These are phyloP conservation scores for Cactoblastis cactorum DNA, from an alignment of 2,888 invertebrate species.

Conservation along the genomic window DNA sequence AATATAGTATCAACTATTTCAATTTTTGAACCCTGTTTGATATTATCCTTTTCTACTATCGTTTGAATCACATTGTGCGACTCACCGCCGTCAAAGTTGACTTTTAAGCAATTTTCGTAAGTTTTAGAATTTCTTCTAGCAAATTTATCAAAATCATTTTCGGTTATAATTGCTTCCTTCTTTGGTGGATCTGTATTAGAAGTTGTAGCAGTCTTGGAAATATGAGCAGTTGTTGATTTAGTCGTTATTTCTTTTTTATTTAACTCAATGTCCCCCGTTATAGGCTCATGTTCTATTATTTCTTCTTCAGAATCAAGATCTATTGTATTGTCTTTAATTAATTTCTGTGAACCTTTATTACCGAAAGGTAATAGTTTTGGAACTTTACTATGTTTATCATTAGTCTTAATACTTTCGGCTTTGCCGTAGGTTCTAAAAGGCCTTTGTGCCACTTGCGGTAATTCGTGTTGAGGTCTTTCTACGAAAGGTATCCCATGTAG, in stretches of 20 bases:
- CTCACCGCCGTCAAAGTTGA: conserved; percentile 55
- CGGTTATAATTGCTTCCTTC: conserved; percentile 62
- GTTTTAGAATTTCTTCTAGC: conserved; percentile 65
- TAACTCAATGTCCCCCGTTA: conserved; percentile 42
- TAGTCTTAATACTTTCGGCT: conserved; percentile 32
- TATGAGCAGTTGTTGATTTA: conserved; percentile 25
- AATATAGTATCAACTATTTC: conserved; percentile 47
- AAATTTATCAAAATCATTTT: conserved; percentile 73
- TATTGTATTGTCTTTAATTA: conserved; percentile 29
- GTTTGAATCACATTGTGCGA: conserved; percentile 53
- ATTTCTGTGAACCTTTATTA: conserved; percentile 36
- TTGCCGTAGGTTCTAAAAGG: conserved; percentile 36
- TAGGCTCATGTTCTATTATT: conserved; percentile 45
- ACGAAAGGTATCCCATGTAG: conserved; percentile 66
- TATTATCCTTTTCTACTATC: conserved; percentile 48
- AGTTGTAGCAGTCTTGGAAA: conserved; percentile 19
- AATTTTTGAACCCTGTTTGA: conserved; percentile 46
- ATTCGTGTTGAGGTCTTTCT: conserved; percentile 56
- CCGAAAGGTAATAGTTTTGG: conserved; percentile 43
- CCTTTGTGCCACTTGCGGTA: conserved; percentile 38
- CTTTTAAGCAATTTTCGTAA: conserved; percentile 61
- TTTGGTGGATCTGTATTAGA: conserved; percentile 31
- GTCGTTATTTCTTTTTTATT: conserved; percentile 26
- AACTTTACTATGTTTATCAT: conserved; percentile 37
- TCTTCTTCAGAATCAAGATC: conserved; percentile 51